phyloP scores from a whole-genome alignment of 2,888 invertebrate genomes.

The Cataglyphis altisquamis region DNA sequence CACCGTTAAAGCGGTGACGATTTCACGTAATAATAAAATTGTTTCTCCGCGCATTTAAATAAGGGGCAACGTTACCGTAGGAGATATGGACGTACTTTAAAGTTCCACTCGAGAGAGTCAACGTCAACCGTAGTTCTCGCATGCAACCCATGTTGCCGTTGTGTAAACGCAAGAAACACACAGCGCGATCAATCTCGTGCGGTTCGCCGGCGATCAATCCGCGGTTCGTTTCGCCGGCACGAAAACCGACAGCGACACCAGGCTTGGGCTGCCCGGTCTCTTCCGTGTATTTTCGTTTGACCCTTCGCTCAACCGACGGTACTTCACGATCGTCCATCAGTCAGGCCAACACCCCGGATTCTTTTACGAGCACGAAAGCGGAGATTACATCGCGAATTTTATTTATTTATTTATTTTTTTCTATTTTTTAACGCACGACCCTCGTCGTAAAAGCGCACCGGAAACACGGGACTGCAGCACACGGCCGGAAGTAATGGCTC shows the following conservation, averaged over 20 bases:
- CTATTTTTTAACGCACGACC: neutral
- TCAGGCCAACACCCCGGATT: slow-evolving; percentile 21
- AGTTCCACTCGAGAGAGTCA: slow-evolving; percentile 31
- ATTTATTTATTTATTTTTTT: neutral
- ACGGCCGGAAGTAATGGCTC: neutral
- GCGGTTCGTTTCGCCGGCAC: slow-evolving; percentile 40
- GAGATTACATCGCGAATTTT: slow-evolving; percentile 37
- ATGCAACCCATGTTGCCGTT: slow-evolving; percentile 45
- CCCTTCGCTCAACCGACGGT: slow-evolving; percentile 27
- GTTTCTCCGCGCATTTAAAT: slow-evolving; percentile 20
- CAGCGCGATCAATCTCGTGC: slow-evolving; percentile 53
- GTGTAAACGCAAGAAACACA: slow-evolving; percentile 57
- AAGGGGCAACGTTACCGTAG: neutral
- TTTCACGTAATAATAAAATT: neutral
- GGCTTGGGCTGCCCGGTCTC: slow-evolving; percentile 34
- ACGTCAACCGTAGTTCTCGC: slow-evolving; percentile 27
- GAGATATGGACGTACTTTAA: slow-evolving; percentile 33
- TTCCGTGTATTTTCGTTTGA: slow-evolving; percentile 46
- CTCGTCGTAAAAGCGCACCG: neutral
- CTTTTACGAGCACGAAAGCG: slow-evolving; percentile 47
- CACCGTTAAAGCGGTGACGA: neutral
- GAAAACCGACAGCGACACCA: slow-evolving; percentile 47
- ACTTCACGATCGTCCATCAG: slow-evolving; percentile 47
- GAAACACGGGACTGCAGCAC: too few species aligned
- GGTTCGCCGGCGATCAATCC: slow-evolving; percentile 56